Evolutionary conservation across 2,797 vertebrate species (phyloP).

Genomic region (Eulemur coronatus): DNA sequence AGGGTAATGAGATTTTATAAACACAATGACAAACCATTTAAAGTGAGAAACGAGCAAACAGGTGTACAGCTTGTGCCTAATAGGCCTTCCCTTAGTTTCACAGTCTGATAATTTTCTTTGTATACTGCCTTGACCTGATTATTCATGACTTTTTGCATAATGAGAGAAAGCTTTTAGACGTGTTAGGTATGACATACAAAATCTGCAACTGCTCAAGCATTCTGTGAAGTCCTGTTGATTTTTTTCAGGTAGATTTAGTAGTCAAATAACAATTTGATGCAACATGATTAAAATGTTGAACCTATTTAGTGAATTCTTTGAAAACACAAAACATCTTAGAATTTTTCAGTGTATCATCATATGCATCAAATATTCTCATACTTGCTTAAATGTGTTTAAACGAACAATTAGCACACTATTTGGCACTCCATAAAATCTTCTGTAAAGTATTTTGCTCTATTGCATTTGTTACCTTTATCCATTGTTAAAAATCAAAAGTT

Average conservation of each 20-base stretch:
- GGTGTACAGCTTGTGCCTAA: conserved; percentile 34
- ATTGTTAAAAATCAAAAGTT: not conserved
- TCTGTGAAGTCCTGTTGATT: not conserved
- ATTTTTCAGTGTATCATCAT: not conserved
- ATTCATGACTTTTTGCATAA: conserved; percentile 56
- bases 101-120: conserved; percentile 49
- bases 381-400: not conserved
- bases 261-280: not conserved
- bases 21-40: conserved; percentile 59
- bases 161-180: conserved; percentile 54
- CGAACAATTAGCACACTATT: not conserved
- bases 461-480: not conserved
- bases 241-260: not conserved
- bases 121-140: conserved; percentile 54
- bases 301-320: not conserved
- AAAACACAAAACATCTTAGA: not conserved
- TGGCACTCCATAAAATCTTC: not conserved
- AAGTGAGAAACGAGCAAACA: conserved; percentile 39
- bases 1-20: conserved; percentile 35
- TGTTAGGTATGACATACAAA: conserved; percentile 3
- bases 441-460: not conserved
- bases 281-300: conserved; percentile 43
- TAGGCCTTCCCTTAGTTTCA: conserved; percentile 59
- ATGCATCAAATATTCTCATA: not conserved
- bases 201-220: conserved; percentile 37